Conservation (phyloP, 2,888 invertebrate genomes). For the Lysandra coridon region DNA sequence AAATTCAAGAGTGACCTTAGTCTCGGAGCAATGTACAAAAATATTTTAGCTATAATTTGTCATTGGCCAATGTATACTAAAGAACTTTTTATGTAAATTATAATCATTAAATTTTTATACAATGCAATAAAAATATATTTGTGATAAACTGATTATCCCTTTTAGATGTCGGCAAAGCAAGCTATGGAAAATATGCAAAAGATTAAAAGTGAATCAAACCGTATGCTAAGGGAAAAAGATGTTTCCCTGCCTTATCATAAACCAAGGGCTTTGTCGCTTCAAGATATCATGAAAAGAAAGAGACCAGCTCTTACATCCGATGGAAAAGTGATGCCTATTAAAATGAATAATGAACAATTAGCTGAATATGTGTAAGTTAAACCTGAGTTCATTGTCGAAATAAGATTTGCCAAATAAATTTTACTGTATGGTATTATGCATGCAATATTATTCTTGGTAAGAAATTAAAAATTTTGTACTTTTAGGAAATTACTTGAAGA, state of each 20-base stretch:
- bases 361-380: constrained; percentile 82
- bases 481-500: constrained; percentile 84
- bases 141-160: neutral
- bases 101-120: too few species aligned
- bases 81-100: too few species aligned
- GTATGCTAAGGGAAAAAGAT: constrained; percentile 87
- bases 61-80: too few species aligned
- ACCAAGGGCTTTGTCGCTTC: constrained; percentile 88
- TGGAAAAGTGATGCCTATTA: constrained; percentile 74
- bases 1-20: too few species aligned
- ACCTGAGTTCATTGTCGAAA: constrained; percentile 11
- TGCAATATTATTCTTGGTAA: neutral
- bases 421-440: neutral
- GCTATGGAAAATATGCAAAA: constrained; percentile 86
- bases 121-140: neutral
- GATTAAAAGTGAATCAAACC: constrained; percentile 91
- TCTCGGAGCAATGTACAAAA: too few species aligned
- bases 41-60: too few species aligned
- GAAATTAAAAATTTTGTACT: constrained; percentile 34
- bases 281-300: constrained; percentile 85
- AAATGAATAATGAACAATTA: constrained; percentile 85
- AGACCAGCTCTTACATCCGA: constrained; percentile 61
- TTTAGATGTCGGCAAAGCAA: constrained; percentile 83
- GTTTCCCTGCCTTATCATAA: constrained; percentile 92
- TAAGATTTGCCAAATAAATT: neutral